A percentile compares a stretch with the other conserved stretches of the same genome.
These are phyloP conservation scores for Aphaenogaster ashmeadi DNA, from an alignment of 1,140 invertebrate genomes.

Conservation along the genomic window DNA sequence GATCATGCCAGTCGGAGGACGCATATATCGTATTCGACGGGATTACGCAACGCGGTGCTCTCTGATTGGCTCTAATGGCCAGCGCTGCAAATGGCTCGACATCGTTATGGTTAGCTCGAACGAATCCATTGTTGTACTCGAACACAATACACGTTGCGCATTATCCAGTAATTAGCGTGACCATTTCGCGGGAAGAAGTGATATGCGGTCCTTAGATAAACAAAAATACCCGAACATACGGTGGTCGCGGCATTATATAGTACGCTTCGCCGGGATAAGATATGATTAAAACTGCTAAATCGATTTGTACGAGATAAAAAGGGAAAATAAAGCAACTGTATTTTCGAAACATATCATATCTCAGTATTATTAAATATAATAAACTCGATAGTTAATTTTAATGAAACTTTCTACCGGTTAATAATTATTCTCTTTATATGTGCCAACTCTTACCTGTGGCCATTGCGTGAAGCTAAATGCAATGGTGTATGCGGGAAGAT, in stretches of 20 bases:
- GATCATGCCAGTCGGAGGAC: slow-evolving; percentile 72
- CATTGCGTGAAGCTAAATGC: slow-evolving; percentile 97
- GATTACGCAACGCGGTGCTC: slow-evolving; percentile 82
- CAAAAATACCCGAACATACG: slow-evolving; percentile 10
- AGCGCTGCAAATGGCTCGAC: slow-evolving; percentile 78
- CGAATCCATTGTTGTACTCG: slow-evolving; percentile 74
- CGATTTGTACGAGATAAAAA: background rate
- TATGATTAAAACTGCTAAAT: background rate
- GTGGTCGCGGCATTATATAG: background rate
- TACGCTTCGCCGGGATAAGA: too few relatives aligned
- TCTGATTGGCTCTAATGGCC: slow-evolving; percentile 81
- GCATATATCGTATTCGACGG: slow-evolving; percentile 78
- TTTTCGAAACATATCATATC: background rate
- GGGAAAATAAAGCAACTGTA: background rate
- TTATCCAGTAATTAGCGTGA: slow-evolving; percentile 69
- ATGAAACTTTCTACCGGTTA: background rate
- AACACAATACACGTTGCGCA: slow-evolving; percentile 66
- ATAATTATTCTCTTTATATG: background rate
- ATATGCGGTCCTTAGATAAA: slow-evolving; percentile 45
- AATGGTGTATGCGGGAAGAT: slow-evolving; percentile 95
- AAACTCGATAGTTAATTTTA: background rate
- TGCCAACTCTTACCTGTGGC: slow-evolving; percentile 91
- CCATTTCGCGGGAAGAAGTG: slow-evolving; percentile 44
- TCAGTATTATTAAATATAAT: background rate
- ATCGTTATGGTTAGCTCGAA: slow-evolving; percentile 78